Evolutionary conservation across 1,140 invertebrate species (phyloP).

Genomic region (Brachionus paranguensis): DNA sequence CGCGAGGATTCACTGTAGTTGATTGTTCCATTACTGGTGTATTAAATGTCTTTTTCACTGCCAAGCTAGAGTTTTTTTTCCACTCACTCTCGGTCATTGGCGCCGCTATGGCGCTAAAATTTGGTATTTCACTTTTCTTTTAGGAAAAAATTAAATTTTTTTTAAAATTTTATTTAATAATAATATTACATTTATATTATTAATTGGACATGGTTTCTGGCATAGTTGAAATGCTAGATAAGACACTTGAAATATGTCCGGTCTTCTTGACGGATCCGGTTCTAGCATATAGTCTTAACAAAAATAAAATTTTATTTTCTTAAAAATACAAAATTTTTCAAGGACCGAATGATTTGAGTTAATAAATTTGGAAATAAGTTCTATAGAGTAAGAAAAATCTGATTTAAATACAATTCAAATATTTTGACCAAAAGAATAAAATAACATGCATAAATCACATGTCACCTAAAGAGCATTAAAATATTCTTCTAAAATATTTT

Average conservation of each 20-base stretch:
- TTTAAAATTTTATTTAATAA: background rate
- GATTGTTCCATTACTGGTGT: background rate
- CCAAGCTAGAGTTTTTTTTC: background rate
- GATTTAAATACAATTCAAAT: background rate
- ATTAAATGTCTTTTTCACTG: background rate
- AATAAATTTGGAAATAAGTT: no score
- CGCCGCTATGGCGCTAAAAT: background rate
- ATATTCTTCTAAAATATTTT: no score
- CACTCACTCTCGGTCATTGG: slow-evolving; percentile 31
- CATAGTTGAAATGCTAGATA: slow-evolving; percentile 68
- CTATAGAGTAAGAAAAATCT: background rate
- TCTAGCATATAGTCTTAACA: slow-evolving; percentile 26
- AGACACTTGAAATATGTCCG: slow-evolving; percentile 83
- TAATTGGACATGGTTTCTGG: slow-evolving; percentile 70
- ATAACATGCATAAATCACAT: no score
- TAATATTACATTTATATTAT: slow-evolving; percentile 70
- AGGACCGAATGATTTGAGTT: no score
- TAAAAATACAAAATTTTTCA: no score
- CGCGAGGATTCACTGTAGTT: slow-evolving; percentile 38
- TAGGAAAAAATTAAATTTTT: background rate
- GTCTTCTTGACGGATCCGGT: slow-evolving; percentile 47
- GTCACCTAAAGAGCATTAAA: no score
- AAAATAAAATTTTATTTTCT: background rate
- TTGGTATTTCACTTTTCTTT: slow-evolving; percentile 14
- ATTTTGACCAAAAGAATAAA: background rate